Evolutionary conservation across 35 echinoderm and acorn worm genomes (phyloP).

Genomic region (Lytechinus variegatus): DNA sequence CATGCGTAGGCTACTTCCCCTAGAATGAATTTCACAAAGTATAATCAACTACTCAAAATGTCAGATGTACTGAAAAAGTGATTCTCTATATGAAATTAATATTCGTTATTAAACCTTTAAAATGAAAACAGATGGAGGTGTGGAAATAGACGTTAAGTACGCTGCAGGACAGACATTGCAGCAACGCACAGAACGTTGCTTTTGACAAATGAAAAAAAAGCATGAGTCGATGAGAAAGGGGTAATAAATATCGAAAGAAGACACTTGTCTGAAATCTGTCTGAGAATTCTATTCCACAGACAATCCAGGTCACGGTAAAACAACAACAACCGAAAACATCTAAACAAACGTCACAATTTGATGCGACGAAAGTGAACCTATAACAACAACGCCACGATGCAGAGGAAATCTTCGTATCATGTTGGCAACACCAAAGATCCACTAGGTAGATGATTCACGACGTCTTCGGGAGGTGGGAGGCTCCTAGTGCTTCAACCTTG

Average conservation of each 20-base stretch:
- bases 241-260: neutral
- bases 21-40: no score
- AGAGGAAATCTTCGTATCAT: constrained; percentile 4
- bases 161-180: neutral
- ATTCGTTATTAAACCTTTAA: no score
- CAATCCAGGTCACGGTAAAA: constrained; percentile 12
- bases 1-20: no score
- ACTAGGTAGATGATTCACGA: neutral
- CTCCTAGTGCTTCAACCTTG: neutral
- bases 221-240: neutral
- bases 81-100: no score
- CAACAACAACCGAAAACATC: neutral
- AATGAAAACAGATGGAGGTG: no score
- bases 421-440: neutral
- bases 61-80: no score
- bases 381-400: neutral
- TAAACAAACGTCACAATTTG: neutral
- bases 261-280: constrained; percentile 2
- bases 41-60: no score
- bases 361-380: neutral
- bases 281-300: neutral
- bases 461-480: neutral
- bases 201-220: neutral
- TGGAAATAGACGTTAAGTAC: no score
- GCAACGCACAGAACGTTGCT: neutral